phyloP scores from a whole-genome alignment of 2,888 invertebrate genomes.

The Microdon myrmicae region DNA sequence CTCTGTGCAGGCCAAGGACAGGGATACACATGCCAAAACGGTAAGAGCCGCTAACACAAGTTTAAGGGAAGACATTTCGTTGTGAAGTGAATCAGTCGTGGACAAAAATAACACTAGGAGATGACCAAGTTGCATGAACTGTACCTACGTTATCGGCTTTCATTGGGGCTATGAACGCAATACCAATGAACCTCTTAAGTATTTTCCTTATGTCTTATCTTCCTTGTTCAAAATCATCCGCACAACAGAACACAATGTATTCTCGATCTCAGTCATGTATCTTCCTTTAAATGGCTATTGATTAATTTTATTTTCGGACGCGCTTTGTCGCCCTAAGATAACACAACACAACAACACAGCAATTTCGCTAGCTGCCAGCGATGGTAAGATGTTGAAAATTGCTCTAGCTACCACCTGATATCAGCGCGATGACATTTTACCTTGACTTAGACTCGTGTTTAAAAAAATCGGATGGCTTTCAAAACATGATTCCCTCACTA shows the following conservation, averaged over 20 bases:
- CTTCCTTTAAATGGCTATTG: background rate
- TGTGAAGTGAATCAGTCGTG: conserved; percentile 3
- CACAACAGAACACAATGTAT: background rate
- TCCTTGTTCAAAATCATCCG: background rate
- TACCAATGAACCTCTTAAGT: conserved; percentile 21
- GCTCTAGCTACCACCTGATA: too few species aligned
- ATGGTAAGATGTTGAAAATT: too few species aligned
- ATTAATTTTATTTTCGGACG: background rate
- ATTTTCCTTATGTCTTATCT: background rate
- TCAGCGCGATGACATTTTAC: too few species aligned
- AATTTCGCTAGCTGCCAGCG: background rate
- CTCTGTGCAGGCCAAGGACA: conserved; percentile 56
- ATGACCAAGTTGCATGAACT: conserved; percentile 6
- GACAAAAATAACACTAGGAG: conserved; percentile 10
- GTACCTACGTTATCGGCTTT: conserved; percentile 10
- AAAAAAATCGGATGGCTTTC: too few species aligned
- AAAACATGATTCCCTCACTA: too few species aligned
- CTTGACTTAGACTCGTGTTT: too few species aligned
- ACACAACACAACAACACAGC: too few species aligned
- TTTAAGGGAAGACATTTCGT: conserved; percentile 9
- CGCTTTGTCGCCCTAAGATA: too few species aligned
- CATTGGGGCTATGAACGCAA: conserved; percentile 7
- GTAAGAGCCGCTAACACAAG: conserved; percentile 14
- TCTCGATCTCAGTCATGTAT: background rate
- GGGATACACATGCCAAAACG: conserved; percentile 20